Base-by-base conservation (phyloP, 2,797 vertebrate species). In the Hipposideros larvatus region DNA sequence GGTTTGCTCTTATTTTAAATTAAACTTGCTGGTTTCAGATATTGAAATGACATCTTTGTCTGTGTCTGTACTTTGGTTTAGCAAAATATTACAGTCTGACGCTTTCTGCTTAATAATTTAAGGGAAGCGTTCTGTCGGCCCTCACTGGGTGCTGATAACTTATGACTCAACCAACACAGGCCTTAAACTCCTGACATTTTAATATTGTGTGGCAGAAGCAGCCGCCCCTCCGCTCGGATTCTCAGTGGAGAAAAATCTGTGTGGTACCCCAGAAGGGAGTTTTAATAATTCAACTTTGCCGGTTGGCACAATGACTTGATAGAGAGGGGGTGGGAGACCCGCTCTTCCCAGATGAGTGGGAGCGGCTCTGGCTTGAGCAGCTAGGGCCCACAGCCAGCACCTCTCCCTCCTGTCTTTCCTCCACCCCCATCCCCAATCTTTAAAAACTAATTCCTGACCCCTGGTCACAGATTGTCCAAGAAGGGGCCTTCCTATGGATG, bases 1-100 rank as follows among this genome's bases (percentile, higher is more conserved):
- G 99, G 99, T 99, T 99, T 99, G 99, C 99, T 99, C 99, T 99
- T 99, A 98, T 99, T 99, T 99, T 99, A 99, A 99, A 99, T 99
- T 99, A 99, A 99, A 99, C 99, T 99, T 99, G 99, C 99, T 99
- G 99, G 99, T 99, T 99, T 99, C 99, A 99, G 99, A 99, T 99
- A 99, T 99, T 99, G 99, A 99, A 99, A 99, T 99, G 99, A 99
- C 99, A 99, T 99, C 99, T 98, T 98, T 98, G 98, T 99, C 99
- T 98, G 98, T 99, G 99, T 99, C 98, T 99, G 99, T 98, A 99
- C 99, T 99, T 99, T 98, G 99, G 99, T 99, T 99, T 99, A 99
- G 99, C 98, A 99, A 99, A 99, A 99, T 99, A 99, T 99, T 99
- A 99, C 98, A 99, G 98, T 98, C 98, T 98, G 98, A 98, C 97